Evolutionary conservation across 2,888 invertebrate genomes (phyloP).

Genomic region (Eupithecia vulgata): DNA sequence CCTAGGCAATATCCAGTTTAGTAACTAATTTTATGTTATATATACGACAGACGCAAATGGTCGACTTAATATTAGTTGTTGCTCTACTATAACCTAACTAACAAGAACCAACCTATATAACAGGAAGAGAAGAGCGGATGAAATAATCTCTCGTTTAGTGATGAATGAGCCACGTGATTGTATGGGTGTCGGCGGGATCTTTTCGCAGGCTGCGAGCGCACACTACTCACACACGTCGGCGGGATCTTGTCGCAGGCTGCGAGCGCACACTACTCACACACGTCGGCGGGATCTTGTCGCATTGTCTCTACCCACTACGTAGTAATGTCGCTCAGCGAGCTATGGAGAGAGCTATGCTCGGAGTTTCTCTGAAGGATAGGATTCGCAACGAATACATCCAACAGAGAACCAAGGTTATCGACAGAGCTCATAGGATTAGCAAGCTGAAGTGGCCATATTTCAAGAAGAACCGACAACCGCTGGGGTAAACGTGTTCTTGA

Average conservation of each 20-base stretch:
- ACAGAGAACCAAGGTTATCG: too few relatives aligned
- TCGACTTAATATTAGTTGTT: background rate
- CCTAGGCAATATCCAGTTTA: background rate
- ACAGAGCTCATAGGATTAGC: too few relatives aligned
- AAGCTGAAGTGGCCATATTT: too few relatives aligned
- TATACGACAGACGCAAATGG: background rate
- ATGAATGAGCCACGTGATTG: constrained; percentile 80
- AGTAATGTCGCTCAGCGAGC: too few relatives aligned
- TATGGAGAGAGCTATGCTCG: too few relatives aligned
- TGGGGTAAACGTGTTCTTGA: too few relatives aligned
- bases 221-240: constrained; percentile 45
- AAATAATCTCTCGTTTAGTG: constrained; percentile 74
- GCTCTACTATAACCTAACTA: background rate
- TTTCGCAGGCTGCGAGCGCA: too few relatives aligned
- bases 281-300: constrained; percentile 68
- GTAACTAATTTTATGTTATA: background rate
- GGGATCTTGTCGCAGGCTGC: constrained; percentile 67
- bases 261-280: too few relatives aligned
- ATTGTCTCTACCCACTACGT: constrained; percentile 68
- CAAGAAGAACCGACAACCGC: too few relatives aligned
- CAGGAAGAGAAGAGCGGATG: constrained; percentile 52
- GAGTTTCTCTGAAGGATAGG: too few relatives aligned
- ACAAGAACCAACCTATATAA: constrained; percentile 3
- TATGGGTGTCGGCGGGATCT: constrained; percentile 68
- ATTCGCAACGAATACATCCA: too few relatives aligned